Conservation (phyloP, 2,888 invertebrate species). For the Drosophila macrospina region DNA sequence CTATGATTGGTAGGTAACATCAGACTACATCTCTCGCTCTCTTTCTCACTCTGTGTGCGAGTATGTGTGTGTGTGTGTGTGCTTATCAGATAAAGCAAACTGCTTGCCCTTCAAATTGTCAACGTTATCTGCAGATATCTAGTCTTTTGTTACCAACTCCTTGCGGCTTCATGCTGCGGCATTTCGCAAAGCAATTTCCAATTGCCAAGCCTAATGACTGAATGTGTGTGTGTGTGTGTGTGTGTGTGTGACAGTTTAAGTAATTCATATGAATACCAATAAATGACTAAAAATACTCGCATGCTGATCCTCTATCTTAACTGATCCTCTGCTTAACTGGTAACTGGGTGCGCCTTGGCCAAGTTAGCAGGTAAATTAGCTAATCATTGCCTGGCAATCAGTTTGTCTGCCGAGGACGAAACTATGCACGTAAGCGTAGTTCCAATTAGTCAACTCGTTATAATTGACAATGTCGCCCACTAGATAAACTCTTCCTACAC, state of each 20-base stretch:
- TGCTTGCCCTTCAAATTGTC: slow-evolving; percentile 66
- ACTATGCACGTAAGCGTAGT: slow-evolving; percentile 1
- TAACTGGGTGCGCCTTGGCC: slow-evolving; percentile 22
- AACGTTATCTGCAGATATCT: slow-evolving; percentile 67
- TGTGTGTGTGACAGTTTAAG: slow-evolving; percentile 35
- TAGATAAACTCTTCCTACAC: slow-evolving; percentile 3
- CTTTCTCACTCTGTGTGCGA: background rate
- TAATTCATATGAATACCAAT: slow-evolving; percentile 59
- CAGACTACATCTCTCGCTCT: slow-evolving; percentile 11
- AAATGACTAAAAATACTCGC: slow-evolving; percentile 66
- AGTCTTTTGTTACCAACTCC: slow-evolving; percentile 64
- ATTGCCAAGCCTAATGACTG: slow-evolving; percentile 43
- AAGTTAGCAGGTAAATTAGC: slow-evolving; percentile 50
- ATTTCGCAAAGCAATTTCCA: slow-evolving; percentile 36
- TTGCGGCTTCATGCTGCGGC: slow-evolving; percentile 28
- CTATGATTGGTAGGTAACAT: slow-evolving; percentile 65
- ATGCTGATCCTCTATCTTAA: slow-evolving; percentile 67
- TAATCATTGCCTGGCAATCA: slow-evolving; percentile 48
- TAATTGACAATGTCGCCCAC: slow-evolving; percentile 57
- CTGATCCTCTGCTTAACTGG: slow-evolving; percentile 15
- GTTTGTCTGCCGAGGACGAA: slow-evolving; percentile 16
- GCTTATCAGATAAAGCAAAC: slow-evolving; percentile 41
- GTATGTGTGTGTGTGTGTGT: slow-evolving; percentile 36
- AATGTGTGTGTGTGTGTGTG: slow-evolving; percentile 18
- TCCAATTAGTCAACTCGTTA: slow-evolving; percentile 54